Evolutionary conservation across 1,140 invertebrate species (phyloP).

Genomic region (roundworm (Caenorhabditis elegans)): WBcel235 BX284605.5:11275501-11276000

Average conservation of each 20-base stretch:
- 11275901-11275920: neutral
- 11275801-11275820: neutral
- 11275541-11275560: too few relatives aligned
- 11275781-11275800: neutral
- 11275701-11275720: neutral
- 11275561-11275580: neutral
- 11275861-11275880: neutral
- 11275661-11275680: neutral
- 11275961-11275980: neutral
- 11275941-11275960: conserved; percentile 13
- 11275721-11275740: neutral
- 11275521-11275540: too few relatives aligned
- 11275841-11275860: neutral
- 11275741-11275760: neutral
- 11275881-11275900: neutral
- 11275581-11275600: neutral
- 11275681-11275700: neutral
- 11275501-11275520: neutral
- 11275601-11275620: neutral
- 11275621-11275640: neutral
- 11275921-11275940: neutral
- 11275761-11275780: neutral
- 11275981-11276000: neutral
- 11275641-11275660: neutral
- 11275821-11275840: neutral